Evolutionary conservation across 2,888 invertebrate species (phyloP).

Genomic region (Leptarthrus brevirostris): DNA sequence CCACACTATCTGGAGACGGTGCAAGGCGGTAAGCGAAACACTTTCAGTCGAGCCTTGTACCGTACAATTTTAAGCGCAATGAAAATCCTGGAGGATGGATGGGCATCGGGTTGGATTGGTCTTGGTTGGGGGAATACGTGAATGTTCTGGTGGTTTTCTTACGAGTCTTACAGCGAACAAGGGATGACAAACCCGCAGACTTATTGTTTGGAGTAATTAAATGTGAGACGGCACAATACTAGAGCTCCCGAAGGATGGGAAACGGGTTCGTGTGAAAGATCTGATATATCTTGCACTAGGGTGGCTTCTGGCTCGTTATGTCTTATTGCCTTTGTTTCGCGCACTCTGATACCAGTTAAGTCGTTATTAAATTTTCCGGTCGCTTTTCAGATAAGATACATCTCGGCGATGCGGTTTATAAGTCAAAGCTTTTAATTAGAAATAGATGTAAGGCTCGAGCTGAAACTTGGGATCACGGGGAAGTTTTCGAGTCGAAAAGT

Average conservation of each 20-base stretch:
- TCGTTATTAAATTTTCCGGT: slow-evolving; percentile 31
- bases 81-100: slow-evolving; percentile 2
- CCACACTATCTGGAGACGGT: slow-evolving; percentile 10
- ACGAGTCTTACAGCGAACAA: slow-evolving; percentile 10
- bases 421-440: slow-evolving; percentile 32
- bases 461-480: too few species aligned
- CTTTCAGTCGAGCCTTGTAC: not conserved
- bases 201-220: slow-evolving; percentile 48
- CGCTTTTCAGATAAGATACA: slow-evolving; percentile 6
- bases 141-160: slow-evolving; percentile 43
- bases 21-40: slow-evolving; percentile 2
- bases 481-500: too few species aligned
- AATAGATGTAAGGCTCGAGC: slow-evolving; percentile 14
- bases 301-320: not conserved
- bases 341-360: slow-evolving; percentile 11
- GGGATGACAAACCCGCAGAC: slow-evolving; percentile 43
- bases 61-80: not conserved
- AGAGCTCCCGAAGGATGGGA: not conserved
- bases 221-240: slow-evolving; percentile 29
- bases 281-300: not conserved
- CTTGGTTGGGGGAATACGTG: slow-evolving; percentile 16
- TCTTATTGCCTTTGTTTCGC: not conserved
- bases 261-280: not conserved
- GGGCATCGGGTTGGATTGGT: too few species aligned
- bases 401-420: slow-evolving; percentile 12